A percentile compares a stretch with the other conserved stretches of the same genome.
Conservation (phyloP, 2,888 invertebrate genomes). For the Pilophorus perplexus region DNA sequence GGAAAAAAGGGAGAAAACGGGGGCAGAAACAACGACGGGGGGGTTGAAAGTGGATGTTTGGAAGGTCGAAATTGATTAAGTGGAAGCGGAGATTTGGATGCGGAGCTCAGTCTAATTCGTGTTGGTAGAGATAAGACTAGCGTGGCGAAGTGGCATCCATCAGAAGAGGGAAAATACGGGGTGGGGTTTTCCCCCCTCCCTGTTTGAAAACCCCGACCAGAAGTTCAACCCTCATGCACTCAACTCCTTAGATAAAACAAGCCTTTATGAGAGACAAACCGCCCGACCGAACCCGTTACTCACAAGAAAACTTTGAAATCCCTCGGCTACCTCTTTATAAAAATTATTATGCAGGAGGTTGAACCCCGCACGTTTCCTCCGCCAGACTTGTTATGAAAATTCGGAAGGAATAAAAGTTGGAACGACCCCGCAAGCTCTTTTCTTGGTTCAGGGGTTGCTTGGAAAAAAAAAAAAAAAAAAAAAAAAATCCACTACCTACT, state of each 20-base stretch:
- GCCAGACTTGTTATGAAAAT: too few relatives aligned
- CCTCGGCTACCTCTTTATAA: background rate
- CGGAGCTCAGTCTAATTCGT: conserved; percentile 39
- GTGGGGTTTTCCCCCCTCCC: background rate
- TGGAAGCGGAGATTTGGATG: conserved; percentile 37
- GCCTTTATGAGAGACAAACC: conserved; percentile 33
- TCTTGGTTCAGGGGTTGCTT: too few relatives aligned
- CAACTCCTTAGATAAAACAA: conserved; percentile 33
- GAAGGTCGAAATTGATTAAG: conserved; percentile 39
- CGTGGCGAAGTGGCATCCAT: conserved; percentile 40
- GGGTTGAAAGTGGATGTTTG: background rate
- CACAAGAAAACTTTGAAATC: background rate
- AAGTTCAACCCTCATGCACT: conserved; percentile 36
- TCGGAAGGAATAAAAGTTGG: too few relatives aligned
- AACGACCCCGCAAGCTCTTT: too few relatives aligned
- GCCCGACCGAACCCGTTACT: background rate
- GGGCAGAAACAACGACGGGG: background rate
- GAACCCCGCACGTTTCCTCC: too few relatives aligned
- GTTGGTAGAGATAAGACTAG: conserved; percentile 38
- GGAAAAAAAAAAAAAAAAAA: too few relatives aligned
- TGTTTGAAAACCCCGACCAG: conserved; percentile 21
- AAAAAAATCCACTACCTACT: too few relatives aligned
- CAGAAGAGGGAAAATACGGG: conserved; percentile 29
- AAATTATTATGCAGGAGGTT: too few relatives aligned
- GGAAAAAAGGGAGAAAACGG: background rate